Evolutionary conservation across 53 echinoderm and acorn worm genomes (phyloP), one percentile per base, ranked within the genome.

Genomic region (Glandiceps talaboti): DNA sequence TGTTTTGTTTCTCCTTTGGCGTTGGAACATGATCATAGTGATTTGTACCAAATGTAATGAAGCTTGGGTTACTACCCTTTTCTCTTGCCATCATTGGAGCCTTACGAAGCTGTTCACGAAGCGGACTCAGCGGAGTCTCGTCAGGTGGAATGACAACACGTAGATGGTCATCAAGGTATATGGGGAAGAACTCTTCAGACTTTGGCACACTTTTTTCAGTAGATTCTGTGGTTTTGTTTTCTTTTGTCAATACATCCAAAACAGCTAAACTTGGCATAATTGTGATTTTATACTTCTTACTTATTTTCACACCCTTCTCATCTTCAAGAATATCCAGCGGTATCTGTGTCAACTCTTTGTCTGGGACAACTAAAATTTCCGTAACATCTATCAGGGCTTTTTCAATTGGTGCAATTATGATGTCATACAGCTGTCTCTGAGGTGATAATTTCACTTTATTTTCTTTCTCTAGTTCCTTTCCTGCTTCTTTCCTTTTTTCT

Each of bases 141-240:
- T 82, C 76, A 1, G 85, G 92, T 1, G 90, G 93, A 28, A 96
- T 79, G 30, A 91, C 89, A 12, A 96, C 97, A 29, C 97, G 90
- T 1, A 85, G 80, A 80, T 88, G 80, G 84, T 90, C 83, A 77
- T 96, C 97, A 29, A 96, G 83, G 82, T 92, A 93, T 33, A 96
- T 80, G 29, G 92, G 92, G 32, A 31, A 45, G 64, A 45, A 45
- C 20, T 45, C 64, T 6, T 45, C 6, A 20, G 6, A 45, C 64
- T 6, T 12, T 20, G 6, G 6, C 20, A 12, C 20, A 6, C 6
- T 20, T 45, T 45, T 45, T 20, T 20, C 6, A 12, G 6, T 20
- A 6, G 6, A 12, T 20, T 45, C 64, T 45, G 6, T 20, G 64
- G 6, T 6, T 45, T 45, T 6, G 20, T 6, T 45, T 45, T 45